These are phyloP conservation scores for Gastracanthus pulcherrimus DNA, from an alignment of 2,888 invertebrate genomes.

Conservation along the genomic window DNA sequence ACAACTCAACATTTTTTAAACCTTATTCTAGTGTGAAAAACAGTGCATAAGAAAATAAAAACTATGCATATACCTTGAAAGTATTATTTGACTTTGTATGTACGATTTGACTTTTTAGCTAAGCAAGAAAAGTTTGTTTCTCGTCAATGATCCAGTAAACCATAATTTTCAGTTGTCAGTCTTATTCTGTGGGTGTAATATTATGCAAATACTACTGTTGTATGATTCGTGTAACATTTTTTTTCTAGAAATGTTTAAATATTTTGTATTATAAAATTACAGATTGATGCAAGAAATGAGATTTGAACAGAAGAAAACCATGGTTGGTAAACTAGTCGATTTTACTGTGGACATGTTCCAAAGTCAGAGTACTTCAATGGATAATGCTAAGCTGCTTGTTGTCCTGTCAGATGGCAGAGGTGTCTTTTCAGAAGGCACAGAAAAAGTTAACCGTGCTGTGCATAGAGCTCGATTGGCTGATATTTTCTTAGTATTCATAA, in stretches of 20 bases:
- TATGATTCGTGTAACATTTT: too few relatives aligned
- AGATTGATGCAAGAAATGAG: slow-evolving; percentile 88
- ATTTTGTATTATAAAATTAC: slow-evolving; percentile 50
- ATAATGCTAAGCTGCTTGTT: slow-evolving; percentile 91
- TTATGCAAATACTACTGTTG: slow-evolving; percentile 20
- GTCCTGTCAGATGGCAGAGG: slow-evolving; percentile 97
- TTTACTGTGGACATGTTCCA: slow-evolving; percentile 86
- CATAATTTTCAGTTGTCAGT: too few relatives aligned
- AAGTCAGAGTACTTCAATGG: slow-evolving; percentile 79
- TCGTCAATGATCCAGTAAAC: too few relatives aligned
- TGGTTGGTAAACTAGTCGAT: slow-evolving; percentile 89
- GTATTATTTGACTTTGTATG: too few relatives aligned
- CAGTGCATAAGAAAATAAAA: too few relatives aligned
- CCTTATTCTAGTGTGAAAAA: too few relatives aligned
- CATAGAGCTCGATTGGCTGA: slow-evolving; percentile 88
- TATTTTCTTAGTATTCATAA: slow-evolving; percentile 96
- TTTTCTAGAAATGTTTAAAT: slow-evolving; percentile 60
- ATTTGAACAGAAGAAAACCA: slow-evolving; percentile 94
- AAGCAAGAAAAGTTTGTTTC: too few relatives aligned
- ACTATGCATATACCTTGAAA: too few relatives aligned
- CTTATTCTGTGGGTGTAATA: too few relatives aligned
- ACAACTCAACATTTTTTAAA: too few relatives aligned
- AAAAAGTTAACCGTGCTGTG: slow-evolving; percentile 87
- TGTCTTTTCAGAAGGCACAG: slow-evolving; percentile 92
- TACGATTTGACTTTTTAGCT: too few relatives aligned